These are phyloP conservation scores for Chaitophorus viminalis DNA, from an alignment of 2,888 invertebrate species.

Conservation along the genomic window DNA sequence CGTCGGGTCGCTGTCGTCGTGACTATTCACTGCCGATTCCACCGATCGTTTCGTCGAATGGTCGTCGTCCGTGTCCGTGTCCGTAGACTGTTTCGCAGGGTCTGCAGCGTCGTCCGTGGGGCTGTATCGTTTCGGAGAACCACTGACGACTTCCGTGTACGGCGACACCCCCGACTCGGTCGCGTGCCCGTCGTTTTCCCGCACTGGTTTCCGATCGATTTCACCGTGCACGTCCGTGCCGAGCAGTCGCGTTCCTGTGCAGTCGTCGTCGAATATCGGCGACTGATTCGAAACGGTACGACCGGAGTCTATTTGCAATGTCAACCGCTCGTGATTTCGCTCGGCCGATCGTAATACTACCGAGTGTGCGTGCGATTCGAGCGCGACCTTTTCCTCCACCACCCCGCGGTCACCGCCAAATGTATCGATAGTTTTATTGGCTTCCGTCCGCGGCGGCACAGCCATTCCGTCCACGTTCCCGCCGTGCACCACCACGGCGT, in stretches of 20 bases:
- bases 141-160: no score
- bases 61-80: not conserved
- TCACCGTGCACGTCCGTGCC: not conserved
- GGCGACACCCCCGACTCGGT: not conserved
- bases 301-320: constrained; percentile 15
- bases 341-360: constrained; percentile 19
- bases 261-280: constrained; percentile 25
- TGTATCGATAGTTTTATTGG: constrained; percentile 26
- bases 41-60: not conserved
- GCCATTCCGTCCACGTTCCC: not conserved
- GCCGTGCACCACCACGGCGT: no score
- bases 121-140: no score
- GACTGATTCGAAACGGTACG: constrained; percentile 55
- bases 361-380: constrained; percentile 25
- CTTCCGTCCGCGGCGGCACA: not conserved
- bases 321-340: constrained; percentile 47
- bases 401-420: not conserved
- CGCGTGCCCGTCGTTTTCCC: not conserved
- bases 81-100: not conserved
- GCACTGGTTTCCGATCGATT: not conserved
- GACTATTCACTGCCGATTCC: not conserved
- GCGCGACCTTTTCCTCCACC: not conserved
- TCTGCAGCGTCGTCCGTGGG: no score
- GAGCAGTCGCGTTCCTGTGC: not conserved
- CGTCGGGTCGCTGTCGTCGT: not conserved